Conservation (phyloP, 2,113 vertebrate species). For the Gnathonemus echidnorhynchus region DNA sequence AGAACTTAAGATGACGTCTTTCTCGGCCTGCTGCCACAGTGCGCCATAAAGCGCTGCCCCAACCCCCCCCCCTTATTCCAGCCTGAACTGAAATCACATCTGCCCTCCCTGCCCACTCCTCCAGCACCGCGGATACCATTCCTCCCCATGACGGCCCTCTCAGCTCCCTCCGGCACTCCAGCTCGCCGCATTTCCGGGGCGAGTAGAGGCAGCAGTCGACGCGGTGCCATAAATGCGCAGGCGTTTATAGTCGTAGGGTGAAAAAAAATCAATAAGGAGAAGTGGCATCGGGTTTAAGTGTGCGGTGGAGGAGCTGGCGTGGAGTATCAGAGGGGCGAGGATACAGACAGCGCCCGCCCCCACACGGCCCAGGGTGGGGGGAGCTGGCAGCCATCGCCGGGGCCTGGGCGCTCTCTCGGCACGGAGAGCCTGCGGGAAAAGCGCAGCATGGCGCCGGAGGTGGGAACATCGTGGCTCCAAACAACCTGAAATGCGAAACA, state of each 20-base stretch:
- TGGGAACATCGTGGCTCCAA: neutral
- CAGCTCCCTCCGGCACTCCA: neutral
- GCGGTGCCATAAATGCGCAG: neutral
- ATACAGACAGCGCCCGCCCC: constrained; percentile 14
- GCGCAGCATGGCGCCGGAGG: neutral
- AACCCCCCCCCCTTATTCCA: constrained; percentile 29
- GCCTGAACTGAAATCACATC: constrained; percentile 30
- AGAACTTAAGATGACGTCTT: constrained; percentile 29
- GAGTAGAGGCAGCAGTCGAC: neutral
- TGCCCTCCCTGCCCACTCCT: neutral
- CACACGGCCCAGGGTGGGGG: neutral
- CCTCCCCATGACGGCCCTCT: neutral
- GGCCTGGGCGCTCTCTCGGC: neutral
- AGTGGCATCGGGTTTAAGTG: neutral
- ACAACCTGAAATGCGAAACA: neutral
- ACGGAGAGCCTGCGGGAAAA: neutral
- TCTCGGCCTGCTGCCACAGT: constrained; percentile 32
- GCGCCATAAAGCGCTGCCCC: constrained; percentile 9
- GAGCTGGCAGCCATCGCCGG: neutral
- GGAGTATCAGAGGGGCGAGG: neutral
- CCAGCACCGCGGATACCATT: neutral
- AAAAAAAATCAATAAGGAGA: neutral
- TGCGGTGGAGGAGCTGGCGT: neutral
- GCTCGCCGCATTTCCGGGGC: neutral
- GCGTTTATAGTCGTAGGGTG: neutral